Evolutionary conservation across 2,797 vertebrate genomes (phyloP).

Genomic region (Anguilla obscura): DNA sequence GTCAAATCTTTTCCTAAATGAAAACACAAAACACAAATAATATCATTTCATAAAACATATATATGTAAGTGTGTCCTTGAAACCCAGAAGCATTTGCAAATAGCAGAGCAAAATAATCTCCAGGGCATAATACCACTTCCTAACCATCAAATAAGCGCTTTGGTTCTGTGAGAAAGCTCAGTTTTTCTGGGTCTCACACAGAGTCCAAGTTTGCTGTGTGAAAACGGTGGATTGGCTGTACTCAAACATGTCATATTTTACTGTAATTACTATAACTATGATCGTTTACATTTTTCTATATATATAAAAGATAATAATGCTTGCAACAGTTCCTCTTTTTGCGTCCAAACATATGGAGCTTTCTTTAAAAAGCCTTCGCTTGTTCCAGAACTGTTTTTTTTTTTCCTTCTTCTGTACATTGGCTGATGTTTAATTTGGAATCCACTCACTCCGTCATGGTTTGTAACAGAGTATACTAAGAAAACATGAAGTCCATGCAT

Average conservation of each 20-base stretch:
- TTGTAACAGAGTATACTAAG: background rate
- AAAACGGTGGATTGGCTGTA: background rate
- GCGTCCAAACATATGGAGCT: background rate
- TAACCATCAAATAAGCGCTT: background rate
- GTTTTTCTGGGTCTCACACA: background rate
- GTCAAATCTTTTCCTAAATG: background rate
- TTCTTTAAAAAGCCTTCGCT: background rate
- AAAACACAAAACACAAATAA: conserved; percentile 56
- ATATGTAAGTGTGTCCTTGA: conserved; percentile 26
- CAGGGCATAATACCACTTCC: background rate
- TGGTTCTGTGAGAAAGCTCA: background rate
- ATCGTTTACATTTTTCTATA: background rate
- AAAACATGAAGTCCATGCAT: background rate
- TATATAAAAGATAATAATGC: background rate
- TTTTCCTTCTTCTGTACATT: background rate
- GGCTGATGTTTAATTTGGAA: background rate
- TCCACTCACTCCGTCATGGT: background rate
- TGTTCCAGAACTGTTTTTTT: background rate
- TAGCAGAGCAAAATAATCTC: conserved; percentile 20
- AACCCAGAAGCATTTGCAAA: conserved; percentile 28
- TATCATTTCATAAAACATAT: conserved; percentile 26
- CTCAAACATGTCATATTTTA: background rate
- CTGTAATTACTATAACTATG: background rate
- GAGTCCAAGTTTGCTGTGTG: background rate
- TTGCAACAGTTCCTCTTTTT: background rate